These are phyloP conservation scores for Psittacula cyanocephala DNA, from an alignment of 2,113 vertebrate species.

Conservation along the genomic window DNA sequence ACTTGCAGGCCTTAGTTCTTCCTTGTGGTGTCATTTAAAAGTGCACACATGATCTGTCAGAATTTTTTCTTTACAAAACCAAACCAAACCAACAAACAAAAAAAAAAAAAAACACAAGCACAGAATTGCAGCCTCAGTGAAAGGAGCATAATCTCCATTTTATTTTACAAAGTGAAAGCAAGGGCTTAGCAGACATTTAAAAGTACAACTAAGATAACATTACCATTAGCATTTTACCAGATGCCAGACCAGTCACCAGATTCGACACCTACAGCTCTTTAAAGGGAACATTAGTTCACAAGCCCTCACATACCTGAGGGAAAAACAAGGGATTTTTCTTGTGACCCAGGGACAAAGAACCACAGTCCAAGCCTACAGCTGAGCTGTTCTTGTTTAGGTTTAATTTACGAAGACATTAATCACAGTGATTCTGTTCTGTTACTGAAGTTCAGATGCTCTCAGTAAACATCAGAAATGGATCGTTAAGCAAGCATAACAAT, in stretches of 20 bases:
- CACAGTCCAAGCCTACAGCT: background rate
- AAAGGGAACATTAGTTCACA: background rate
- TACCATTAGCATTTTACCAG: background rate
- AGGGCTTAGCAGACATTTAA: background rate
- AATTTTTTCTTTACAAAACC: background rate
- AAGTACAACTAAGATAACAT: background rate
- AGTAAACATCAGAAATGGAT: background rate
- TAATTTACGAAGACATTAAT: background rate
- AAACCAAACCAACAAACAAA: background rate
- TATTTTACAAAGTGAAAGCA: constrained; percentile 36
- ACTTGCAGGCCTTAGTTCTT: background rate
- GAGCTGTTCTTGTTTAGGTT: background rate
- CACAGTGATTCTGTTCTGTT: background rate
- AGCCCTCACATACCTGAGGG: background rate
- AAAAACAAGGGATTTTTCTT: background rate
- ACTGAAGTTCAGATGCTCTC: background rate
- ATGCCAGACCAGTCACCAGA: background rate
- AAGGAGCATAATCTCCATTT: background rate
- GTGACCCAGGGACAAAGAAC: background rate
- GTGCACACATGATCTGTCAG: background rate
- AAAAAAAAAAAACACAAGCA: background rate
- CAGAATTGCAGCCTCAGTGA: background rate
- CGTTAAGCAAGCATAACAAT: background rate
- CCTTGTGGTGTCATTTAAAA: background rate
- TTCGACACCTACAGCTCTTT: background rate